Evolutionary conservation across 2,888 invertebrate species (phyloP), one percentile per base, ranked within the genome.

Genomic region (Amblyjoppa fuscipennis): DNA sequence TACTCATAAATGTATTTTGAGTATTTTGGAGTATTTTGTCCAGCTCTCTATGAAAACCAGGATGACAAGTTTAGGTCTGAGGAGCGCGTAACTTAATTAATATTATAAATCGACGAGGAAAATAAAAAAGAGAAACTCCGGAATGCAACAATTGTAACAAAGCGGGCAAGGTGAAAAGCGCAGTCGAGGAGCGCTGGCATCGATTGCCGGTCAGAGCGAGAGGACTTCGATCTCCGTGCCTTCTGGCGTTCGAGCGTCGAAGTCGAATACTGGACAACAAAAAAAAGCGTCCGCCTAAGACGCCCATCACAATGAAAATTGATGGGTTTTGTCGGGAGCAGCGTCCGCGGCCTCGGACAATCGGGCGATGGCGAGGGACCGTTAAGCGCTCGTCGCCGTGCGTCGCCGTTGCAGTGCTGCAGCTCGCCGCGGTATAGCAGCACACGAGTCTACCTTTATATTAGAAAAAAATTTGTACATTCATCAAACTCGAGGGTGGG

Each of bases 361-460:
- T 70, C 41, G 31, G 51, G 71, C 41, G 59, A 76, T 64, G 64
- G 82, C 71, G 71, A 77, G 77, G 13, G 66, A 71, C 71, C 61
- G 82, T 77, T 73, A 45, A 7, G 76, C 70, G 70, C 73, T 82
- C 70, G 20, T 38, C 34, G 66, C 34, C 20, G 34, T 3, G 34
- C 4, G 41, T 41, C 1, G 41, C 16, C 1, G 16, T 3, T 28
- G 69, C 56, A 56, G 56, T 73, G 31, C 61, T 38, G 53, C 76
- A 81, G 69, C 70, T 77, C 77, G 66, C 66, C 45, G 68, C 83
- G 59, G 59, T 53, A 34, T 38, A 51, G 31, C 70, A 34, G 51
- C 71, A n/a, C 13, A 3, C 20, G 31, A 16, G 5, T 6, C 16
- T n/a, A 16, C 34, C 61, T 64, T 64, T n/a, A 28, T 31, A 31